phyloP scores from a whole-genome alignment of 2,888 invertebrate species.

The Chrysolina oricalcia region DNA sequence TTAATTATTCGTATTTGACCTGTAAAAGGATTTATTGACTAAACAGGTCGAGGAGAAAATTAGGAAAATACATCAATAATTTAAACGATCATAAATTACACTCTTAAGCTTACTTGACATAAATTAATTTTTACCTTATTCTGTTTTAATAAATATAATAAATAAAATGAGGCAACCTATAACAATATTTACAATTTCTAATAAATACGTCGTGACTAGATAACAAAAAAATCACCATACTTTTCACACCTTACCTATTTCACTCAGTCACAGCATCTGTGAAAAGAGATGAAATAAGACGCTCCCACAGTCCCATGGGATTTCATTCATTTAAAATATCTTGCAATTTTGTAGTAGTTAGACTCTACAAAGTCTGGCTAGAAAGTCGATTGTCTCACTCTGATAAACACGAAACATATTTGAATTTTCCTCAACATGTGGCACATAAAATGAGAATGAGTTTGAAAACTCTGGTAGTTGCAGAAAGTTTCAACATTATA shows the following conservation, averaged over 20 bases:
- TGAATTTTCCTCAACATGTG: not conserved
- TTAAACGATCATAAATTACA: conserved; percentile 47
- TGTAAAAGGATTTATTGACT: conserved; percentile 54
- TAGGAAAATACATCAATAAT: conserved; percentile 44
- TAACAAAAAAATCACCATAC: conserved; percentile 47
- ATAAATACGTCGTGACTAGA: conserved; percentile 56
- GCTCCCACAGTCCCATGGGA: not conserved
- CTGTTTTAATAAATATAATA: conserved; percentile 54
- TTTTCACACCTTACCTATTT: conserved; percentile 36
- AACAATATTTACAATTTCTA: conserved; percentile 55
- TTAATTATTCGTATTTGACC: conserved; percentile 68
- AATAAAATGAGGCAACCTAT: conserved; percentile 51
- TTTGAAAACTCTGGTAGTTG: not conserved
- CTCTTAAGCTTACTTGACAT: conserved; percentile 46
- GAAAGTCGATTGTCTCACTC: conserved; percentile 14
- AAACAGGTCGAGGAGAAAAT: conserved; percentile 62
- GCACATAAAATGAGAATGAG: not conserved
- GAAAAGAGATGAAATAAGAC: conserved; percentile 1
- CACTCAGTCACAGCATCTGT: conserved; percentile 18
- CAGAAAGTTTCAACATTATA: too few species aligned
- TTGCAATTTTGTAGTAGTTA: conserved; percentile 6
- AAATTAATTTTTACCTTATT: conserved; percentile 36
- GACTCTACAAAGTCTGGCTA: conserved; percentile 15
- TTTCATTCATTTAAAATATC: not conserved
- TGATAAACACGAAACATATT: not conserved